Evolutionary conservation across 2,113 vertebrate species (phyloP), one percentile per base, ranked within the genome.

Genomic region (Salvator merianae): DNA sequence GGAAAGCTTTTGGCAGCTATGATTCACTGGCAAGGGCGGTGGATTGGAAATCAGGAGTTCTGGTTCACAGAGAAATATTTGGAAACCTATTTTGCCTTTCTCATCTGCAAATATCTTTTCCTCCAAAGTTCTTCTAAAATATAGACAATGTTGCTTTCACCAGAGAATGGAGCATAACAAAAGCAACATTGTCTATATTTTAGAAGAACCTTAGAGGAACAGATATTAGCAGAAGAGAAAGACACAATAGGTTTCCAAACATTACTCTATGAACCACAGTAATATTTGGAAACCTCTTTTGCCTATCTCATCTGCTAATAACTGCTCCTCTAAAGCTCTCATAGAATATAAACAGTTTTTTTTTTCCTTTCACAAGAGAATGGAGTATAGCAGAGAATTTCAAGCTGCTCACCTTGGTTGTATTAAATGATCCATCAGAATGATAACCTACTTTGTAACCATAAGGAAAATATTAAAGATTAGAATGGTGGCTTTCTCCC

Each of bases 1-100:
- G 13, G 82, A 26, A 87, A 81, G 79, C 81, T 63, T 16, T 77
- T 77, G 79, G 65, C 73, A 83, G n/a, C 1, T 82, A 26, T 85
- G 77, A 80, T 80, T 74, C 77, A 66, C 82, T 87, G 87, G 32
- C 16, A 82, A 53, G 13, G 1, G 43, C 80, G n/a, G 28, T 62
- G 32, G 50, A 71, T 10, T 84, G 26, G 26, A 40, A 72, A 79
- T 71, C 50, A 66, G 40, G 36, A n/a, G 66, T 82, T 28, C 71
- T 82, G 38, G 32, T 74, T 76, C 70, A 81, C 24, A 40, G 22
- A 76, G 38, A 47, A 70, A 71, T 38, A 30, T 43, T 71, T 47
- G 50, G 76, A 79, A 77, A 43, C 43, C 47, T 30, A 84, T 38
- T 72, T 72, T 79, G 65, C 7, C 9, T 71, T 24, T 82, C 32